Evolutionary conservation across 2,113 vertebrate species (phyloP), one percentile per base, ranked within the genome.

Genomic region (Nerophis lumbriciformis): DNA sequence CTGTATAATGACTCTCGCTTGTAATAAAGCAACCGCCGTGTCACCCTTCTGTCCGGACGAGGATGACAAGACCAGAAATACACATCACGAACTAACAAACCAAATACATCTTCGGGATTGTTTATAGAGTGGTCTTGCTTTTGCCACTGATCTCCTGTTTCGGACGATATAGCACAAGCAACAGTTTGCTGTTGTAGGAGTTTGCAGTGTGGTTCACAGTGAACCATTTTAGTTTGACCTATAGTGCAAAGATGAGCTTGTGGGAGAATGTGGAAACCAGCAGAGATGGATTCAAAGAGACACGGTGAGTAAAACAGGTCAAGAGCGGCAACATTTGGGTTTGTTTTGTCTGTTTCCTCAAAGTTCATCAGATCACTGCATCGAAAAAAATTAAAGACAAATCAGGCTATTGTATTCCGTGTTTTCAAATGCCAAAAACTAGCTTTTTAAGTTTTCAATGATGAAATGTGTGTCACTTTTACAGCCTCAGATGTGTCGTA

Each of bases 391-490:
- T 28, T 3, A 12, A 45, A 45, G 42, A 11, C 12, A 45, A 45
- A 12, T 12, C 42, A 2, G 2, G 5, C 8, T 36, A 12, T 48
- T 15, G 58, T 13, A 58, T 50, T 63, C 45, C 48, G 65, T 36
- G 52, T 63, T 49, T 21, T 48, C 51, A 66, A 67, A 72, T 14
- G 48, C 69, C 50, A 69, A 65, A 16, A 58, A 44, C 61, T 65
- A 53, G 59, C 50, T 54, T 12, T 16, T 61, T 74, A 47, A 50
- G 45, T 65, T 52, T 68, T 58, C 61, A 65, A 49, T 28, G 6
- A 48, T 59, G 14, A 69, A 45, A 44, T 14, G 15, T 6, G 37
- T 13, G 47, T 21, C 45, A n/a, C 45, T 44, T 59, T 71, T 7
- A 45, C 59, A 50, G 48, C 48, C 14, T 56, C 13, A 50, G 28